A percentile compares a stretch with the other conserved stretches of the same genome.
phyloP scores from a whole-genome alignment of 2,113 vertebrate genomes.

The Chaenocephalus aceratus region DNA sequence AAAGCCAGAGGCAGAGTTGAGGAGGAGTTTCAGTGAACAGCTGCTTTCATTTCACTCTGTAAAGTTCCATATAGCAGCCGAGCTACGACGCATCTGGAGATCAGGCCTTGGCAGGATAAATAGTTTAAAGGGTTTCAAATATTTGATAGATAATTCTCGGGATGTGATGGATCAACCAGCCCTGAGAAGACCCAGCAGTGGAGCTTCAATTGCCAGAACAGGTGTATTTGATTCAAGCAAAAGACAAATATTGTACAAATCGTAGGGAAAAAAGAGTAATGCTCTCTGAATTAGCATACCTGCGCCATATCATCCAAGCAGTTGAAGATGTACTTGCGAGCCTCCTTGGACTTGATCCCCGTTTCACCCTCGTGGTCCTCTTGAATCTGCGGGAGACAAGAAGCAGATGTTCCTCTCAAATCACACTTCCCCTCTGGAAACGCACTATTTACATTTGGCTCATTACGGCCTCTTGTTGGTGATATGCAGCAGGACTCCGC shows the following conservation, averaged over 20 bases:
- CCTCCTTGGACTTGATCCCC: slow-evolving; percentile 97
- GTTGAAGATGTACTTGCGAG: slow-evolving; percentile 98
- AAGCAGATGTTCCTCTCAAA: slow-evolving; percentile 76
- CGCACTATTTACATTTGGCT: slow-evolving; percentile 78
- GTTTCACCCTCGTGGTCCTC: slow-evolving; percentile 97
- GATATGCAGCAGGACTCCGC: slow-evolving; percentile 70
- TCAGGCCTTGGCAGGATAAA: slow-evolving; percentile 53
- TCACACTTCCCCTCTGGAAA: slow-evolving; percentile 75
- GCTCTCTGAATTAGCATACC: slow-evolving; percentile 78
- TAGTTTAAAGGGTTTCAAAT: slow-evolving; percentile 67
- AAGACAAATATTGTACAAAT: not conserved
- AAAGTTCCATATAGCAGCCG: slow-evolving; percentile 40
- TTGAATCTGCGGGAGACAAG: slow-evolving; percentile 87
- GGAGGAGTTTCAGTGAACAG: slow-evolving; percentile 47
- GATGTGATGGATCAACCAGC: slow-evolving; percentile 55
- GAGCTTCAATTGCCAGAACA: not conserved
- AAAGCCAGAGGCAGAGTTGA: slow-evolving; percentile 41
- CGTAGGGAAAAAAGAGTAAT: not conserved
- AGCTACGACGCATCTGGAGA: slow-evolving; percentile 52
- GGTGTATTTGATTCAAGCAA: slow-evolving; percentile 7
- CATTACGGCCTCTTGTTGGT: slow-evolving; percentile 77
- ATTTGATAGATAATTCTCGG: slow-evolving; percentile 60
- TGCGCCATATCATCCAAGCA: slow-evolving; percentile 98
- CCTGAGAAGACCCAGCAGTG: not conserved
- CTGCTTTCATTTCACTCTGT: slow-evolving; percentile 66